Percentiles rank a stretch among this genome's conserved stretches.
Conservation (phyloP, 2,888 invertebrate species). For the Epinotia brunnichana region DNA sequence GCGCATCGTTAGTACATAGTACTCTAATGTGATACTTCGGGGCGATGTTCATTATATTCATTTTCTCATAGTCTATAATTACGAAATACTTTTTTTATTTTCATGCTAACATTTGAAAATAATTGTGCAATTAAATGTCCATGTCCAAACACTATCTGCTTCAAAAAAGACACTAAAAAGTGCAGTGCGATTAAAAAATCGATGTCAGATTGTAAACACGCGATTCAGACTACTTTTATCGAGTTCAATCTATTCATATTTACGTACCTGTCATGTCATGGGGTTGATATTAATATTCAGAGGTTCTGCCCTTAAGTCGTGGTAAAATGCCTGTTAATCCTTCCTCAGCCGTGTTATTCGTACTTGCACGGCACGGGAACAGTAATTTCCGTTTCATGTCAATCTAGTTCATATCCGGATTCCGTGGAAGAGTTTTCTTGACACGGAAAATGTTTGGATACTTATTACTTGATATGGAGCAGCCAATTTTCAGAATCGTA, state of each 20-base stretch:
- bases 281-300: conserved; percentile 35
- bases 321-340: conserved; percentile 41
- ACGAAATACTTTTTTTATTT: conserved; percentile 18
- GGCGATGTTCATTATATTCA: conserved; percentile 5
- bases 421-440: conserved; percentile 34
- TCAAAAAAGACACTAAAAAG: conserved; percentile 30
- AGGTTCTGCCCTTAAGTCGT: conserved; percentile 30
- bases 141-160: conserved; percentile 34
- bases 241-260: conserved; percentile 29
- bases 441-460: conserved; percentile 20
- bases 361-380: conserved; percentile 59
- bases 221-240: conserved; percentile 24
- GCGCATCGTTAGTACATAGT: background rate
- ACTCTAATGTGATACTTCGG: background rate
- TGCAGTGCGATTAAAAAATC: conserved; percentile 46
- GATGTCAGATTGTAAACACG: conserved; percentile 39
- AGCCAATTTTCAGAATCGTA: background rate
- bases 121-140: conserved; percentile 22
- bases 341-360: conserved; percentile 40
- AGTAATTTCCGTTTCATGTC: conserved; percentile 62
- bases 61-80: conserved; percentile 24
- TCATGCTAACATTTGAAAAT: conserved; percentile 17
- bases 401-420: conserved; percentile 43
- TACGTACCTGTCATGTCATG: conserved; percentile 35
- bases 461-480: background rate